Conservation (phyloP, 2,797 vertebrate genomes). For the Pseudocheirus occidentalis region DNA sequence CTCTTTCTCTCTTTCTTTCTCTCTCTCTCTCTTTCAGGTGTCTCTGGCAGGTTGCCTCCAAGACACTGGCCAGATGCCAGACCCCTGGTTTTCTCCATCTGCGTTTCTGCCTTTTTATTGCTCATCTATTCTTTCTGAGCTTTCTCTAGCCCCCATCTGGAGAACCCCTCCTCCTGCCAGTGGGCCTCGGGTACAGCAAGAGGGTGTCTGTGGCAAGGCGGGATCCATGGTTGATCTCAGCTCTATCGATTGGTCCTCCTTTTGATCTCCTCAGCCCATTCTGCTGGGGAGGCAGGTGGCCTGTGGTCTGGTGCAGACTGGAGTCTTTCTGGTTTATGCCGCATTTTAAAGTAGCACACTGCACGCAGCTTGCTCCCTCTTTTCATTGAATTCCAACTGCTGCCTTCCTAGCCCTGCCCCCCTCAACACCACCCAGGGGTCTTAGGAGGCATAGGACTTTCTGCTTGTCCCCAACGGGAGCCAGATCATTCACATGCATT, state of each 20-base stretch:
- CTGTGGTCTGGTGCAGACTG: not conserved
- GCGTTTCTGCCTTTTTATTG: not conserved
- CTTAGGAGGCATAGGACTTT: not conserved
- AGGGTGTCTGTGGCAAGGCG: not conserved
- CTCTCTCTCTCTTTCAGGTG: not conserved
- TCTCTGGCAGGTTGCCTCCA: constrained; percentile 1
- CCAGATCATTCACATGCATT: not conserved
- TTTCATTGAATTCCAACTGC: not conserved
- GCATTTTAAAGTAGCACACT: not conserved
- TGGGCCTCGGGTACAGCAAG: not conserved
- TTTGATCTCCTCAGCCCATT: constrained; percentile 10
- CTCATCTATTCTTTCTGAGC: not conserved
- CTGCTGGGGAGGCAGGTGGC: not conserved
- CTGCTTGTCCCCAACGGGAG: not conserved
- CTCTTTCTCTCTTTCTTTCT: not conserved
- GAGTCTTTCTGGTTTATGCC: constrained; percentile 1
- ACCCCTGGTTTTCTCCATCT: not conserved
- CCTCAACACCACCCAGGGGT: not conserved
- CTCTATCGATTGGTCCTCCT: not conserved
- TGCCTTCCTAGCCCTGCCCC: not conserved
- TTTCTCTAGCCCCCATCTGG: not conserved
- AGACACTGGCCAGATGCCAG: not conserved
- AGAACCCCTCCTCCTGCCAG: not conserved
- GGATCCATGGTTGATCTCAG: not conserved
- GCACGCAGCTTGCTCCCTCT: not conserved